Evolutionary conservation across 2,797 vertebrate genomes (phyloP), one percentile per base, ranked within the genome.

Genomic region (Hydrolagus colliei): DNA sequence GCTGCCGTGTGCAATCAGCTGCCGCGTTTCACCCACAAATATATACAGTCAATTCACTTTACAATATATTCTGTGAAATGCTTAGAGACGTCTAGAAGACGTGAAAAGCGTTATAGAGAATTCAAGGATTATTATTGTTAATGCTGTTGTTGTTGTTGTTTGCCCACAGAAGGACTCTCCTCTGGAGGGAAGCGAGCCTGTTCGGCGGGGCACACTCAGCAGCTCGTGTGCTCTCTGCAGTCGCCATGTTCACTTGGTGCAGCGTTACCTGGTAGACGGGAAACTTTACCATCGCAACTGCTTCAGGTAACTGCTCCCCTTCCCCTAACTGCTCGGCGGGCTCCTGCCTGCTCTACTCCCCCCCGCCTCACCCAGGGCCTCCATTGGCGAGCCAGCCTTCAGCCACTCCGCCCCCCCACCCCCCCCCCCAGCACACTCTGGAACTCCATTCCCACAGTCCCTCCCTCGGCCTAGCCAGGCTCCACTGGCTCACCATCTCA

Each of bases 261-360:
- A 99, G 93, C 95, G 98, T 86, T 95, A 96, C 90, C 93, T 99
- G 90, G 95, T 94, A 0, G 97, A 98, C 7, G 95, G 98, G 88
- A 97, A 93, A 90, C 96, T 99, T 77, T 99, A 97, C 93, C 98
- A 99, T 90, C 96, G 98, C 74, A 98, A 96, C 91, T 99, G 98
- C 90, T 99, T 99, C 94, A 97, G 97, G 98, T 99, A 90, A 12
- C 89, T 52, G 71, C 0, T 14, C 62, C 86, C 73, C 75, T 22
- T 76, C 22, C n/a, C n/a, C n/a, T 99, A 90, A 12, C 89, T 52
- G 71, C 0, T 1, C 72, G 0, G 4, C 73, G 0, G n/a, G 1
- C 11, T 14, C 16, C 13, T 2, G 32, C 9, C 18, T 4, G 22
- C 71, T 0, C 13, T 35, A 0, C 0, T 20, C 77, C 72, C 16